Percentiles rank a stretch among this genome's conserved stretches.
Evolutionary conservation across 2,797 vertebrate species (phyloP).

Genomic region (Eulemur coronatus): DNA sequence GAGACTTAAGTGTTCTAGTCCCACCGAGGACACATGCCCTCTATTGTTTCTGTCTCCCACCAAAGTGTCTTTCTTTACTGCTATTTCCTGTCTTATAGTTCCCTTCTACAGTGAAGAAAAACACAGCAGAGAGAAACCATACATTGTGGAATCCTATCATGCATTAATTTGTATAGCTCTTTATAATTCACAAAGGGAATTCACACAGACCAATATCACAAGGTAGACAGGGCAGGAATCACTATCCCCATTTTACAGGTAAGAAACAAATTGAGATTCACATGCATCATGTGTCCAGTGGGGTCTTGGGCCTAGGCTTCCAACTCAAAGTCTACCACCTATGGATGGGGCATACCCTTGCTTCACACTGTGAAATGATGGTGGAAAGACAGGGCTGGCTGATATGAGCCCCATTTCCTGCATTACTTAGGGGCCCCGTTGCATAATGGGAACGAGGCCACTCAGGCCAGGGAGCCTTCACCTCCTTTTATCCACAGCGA

Average conservation of each 20-base stretch:
- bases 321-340: not conserved
- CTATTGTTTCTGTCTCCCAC: not conserved
- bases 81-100: not conserved
- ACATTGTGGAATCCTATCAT: not conserved
- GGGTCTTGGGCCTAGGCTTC: not conserved
- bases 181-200: not conserved
- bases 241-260: not conserved
- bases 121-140: not conserved
- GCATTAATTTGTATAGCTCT: not conserved
- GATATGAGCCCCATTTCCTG: not conserved
- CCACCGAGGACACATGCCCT: not conserved
- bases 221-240: not conserved
- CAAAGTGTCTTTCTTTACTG: not conserved
- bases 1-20: not conserved
- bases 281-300: not conserved
- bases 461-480: not conserved
- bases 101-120: not conserved
- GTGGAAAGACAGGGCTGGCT: not conserved
- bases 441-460: not conserved
- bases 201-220: not conserved
- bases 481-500: not conserved
- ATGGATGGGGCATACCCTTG: not conserved
- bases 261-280: not conserved
- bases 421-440: fast-evolving
- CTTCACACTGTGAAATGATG: not conserved